phyloP scores from a whole-genome alignment of 1,140 invertebrate species.

The Magallana gigas region DNA sequence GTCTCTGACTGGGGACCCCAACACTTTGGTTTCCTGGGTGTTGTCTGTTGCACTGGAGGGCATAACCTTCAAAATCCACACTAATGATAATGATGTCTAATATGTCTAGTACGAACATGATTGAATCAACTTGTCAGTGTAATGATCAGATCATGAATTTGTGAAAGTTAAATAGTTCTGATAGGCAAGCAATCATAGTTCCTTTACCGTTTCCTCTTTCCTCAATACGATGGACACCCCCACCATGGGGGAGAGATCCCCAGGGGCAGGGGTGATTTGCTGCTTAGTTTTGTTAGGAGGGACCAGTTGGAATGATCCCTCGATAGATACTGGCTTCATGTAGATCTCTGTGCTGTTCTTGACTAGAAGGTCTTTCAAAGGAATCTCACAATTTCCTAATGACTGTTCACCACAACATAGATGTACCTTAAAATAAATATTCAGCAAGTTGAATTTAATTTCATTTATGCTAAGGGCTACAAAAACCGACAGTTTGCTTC shows the following conservation, averaged over 20 bases:
- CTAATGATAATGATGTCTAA: no score
- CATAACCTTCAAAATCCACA: not conserved
- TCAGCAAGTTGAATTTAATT: not conserved
- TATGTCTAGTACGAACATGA: no score
- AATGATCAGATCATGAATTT: no score
- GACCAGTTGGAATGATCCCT: constrained; percentile 75
- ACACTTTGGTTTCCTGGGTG: constrained; percentile 32
- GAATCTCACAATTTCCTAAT: constrained; percentile 77
- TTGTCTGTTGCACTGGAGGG: constrained; percentile 31
- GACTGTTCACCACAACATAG: constrained; percentile 79
- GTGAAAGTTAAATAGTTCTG: no score
- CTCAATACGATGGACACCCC: constrained; percentile 76
- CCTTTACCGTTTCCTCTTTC: constrained; percentile 74
- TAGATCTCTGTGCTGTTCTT: constrained; percentile 78
- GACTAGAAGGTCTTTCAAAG: constrained; percentile 72
- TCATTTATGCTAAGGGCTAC: no score
- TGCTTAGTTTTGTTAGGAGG: constrained; percentile 73
- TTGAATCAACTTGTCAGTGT: no score
- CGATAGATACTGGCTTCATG: constrained; percentile 77
- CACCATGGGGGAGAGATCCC: constrained; percentile 67
- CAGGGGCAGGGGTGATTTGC: constrained; percentile 63
- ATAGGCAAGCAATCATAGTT: no score
- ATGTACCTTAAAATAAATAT: constrained; percentile 73
- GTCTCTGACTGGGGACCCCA: constrained; percentile 7
- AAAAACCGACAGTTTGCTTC: no score